phyloP scores from a whole-genome alignment of 2,888 invertebrate species.

The Eustalomyia histrio region DNA sequence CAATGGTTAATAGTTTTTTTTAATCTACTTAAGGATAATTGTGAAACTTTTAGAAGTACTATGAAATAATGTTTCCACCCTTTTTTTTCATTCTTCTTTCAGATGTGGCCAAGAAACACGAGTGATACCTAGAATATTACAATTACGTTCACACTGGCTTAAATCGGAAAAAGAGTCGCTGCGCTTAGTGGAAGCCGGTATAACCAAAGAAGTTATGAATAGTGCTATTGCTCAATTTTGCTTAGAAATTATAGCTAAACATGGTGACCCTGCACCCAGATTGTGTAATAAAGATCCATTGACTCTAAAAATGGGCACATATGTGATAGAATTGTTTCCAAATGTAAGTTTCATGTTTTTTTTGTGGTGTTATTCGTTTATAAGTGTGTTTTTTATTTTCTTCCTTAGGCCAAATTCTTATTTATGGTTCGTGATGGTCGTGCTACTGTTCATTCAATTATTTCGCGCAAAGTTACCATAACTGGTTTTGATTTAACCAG shows the following conservation, averaged over 20 bases:
- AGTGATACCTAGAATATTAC: slow-evolving; percentile 97
- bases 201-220: slow-evolving; percentile 94
- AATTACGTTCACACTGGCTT: slow-evolving; percentile 97
- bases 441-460: slow-evolving; percentile 99
- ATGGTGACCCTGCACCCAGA: slow-evolving; percentile 96
- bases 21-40: neutral
- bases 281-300: slow-evolving; percentile 99
- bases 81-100: neutral
- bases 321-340: slow-evolving; percentile 96
- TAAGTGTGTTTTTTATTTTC: neutral
- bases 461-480: slow-evolving; percentile 90
- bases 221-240: slow-evolving; percentile 98
- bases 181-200: slow-evolving; percentile 95
- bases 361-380: slow-evolving; percentile 21
- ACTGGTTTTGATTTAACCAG: slow-evolving; percentile 95
- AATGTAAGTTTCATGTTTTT: slow-evolving; percentile 80
- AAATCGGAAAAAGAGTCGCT: slow-evolving; percentile 94
- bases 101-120: slow-evolving; percentile 98
- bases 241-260: slow-evolving; percentile 96
- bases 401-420: slow-evolving; percentile 90
- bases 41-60: neutral
- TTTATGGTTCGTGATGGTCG: slow-evolving; percentile 99
- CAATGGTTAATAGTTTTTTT: neutral
- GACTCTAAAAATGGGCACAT: slow-evolving; percentile 97
- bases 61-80: neutral